phyloP scores from a whole-genome alignment of 2,113 vertebrate species.

The Passer domesticus region DNA sequence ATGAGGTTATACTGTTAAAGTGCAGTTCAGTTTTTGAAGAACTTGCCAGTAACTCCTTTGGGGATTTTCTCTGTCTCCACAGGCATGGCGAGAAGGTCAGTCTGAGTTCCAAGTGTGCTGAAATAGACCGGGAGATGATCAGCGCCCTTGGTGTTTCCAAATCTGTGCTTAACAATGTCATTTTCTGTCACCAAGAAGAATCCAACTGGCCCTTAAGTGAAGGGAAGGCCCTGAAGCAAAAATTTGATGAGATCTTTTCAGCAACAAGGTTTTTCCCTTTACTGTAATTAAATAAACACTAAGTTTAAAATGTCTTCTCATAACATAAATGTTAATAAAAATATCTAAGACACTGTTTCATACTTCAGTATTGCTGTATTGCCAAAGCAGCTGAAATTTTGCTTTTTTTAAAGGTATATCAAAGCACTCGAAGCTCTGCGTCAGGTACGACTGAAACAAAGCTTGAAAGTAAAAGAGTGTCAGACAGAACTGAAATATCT shows the following conservation, averaged over 20 bases:
- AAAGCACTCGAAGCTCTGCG: slow-evolving; percentile 94
- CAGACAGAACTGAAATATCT: slow-evolving; percentile 90
- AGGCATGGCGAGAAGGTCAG: slow-evolving; percentile 89
- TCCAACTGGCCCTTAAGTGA: slow-evolving; percentile 98
- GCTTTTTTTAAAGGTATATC: slow-evolving; percentile 84
- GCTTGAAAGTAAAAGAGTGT: slow-evolving; percentile 82
- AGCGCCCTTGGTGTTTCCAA: slow-evolving; percentile 92
- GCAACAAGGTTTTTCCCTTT: slow-evolving; percentile 88
- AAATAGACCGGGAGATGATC: slow-evolving; percentile 96
- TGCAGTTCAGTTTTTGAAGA: neutral
- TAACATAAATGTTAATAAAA: neutral
- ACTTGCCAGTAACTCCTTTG: neutral
- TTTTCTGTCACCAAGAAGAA: slow-evolving; percentile 99
- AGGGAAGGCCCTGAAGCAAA: slow-evolving; percentile 94
- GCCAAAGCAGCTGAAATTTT: neutral
- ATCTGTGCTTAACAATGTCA: slow-evolving; percentile 92
- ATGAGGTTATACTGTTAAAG: neutral
- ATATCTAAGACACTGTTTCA: neutral
- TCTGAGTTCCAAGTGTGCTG: slow-evolving; percentile 94
- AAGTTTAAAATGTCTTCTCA: neutral
- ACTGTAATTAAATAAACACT: neutral
- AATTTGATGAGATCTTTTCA: slow-evolving; percentile 98
- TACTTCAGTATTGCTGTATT: neutral
- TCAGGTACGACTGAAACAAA: slow-evolving; percentile 86
- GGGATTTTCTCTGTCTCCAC: neutral